A percentile compares a stretch with the other conserved stretches of the same genome.
phyloP scores from a whole-genome alignment of 2,888 invertebrate genomes.

The Cryptosula pallasiana region DNA sequence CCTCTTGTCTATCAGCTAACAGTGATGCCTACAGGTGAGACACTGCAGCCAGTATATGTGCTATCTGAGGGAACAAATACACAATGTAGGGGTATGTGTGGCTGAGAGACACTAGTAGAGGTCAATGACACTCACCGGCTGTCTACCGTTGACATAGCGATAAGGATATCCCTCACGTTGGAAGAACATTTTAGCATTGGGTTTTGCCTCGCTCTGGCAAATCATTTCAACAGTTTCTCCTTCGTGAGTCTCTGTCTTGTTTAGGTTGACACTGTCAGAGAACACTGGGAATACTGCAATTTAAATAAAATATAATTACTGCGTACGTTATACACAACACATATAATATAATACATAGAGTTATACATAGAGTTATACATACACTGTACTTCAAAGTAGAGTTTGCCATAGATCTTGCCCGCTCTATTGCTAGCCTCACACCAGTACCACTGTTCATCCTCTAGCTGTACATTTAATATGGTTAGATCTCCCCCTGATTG shows the following conservation, averaged over 20 bases:
- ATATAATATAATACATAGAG: no score
- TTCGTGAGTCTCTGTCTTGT: slow-evolving; percentile 6
- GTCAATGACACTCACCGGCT: slow-evolving; percentile 6
- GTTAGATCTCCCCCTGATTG: background rate
- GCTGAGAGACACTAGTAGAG: no score
- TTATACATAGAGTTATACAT: background rate
- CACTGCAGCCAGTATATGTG: no score
- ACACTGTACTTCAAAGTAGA: slow-evolving; percentile 4
- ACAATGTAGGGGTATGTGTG: no score
- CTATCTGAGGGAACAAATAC: no score
- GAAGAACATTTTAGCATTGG: slow-evolving; percentile 1
- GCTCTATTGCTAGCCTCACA: background rate
- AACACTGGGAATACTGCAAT: background rate
- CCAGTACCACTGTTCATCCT: slow-evolving; percentile 21
- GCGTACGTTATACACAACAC: no score
- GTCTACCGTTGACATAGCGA: slow-evolving; percentile 12
- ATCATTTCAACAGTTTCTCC: background rate
- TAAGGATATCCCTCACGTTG: background rate
- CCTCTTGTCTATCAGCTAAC: no score
- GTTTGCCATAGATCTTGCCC: slow-evolving; percentile 2
- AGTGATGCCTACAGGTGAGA: no score
- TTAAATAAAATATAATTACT: background rate
- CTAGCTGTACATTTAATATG: background rate
- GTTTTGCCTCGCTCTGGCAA: slow-evolving; percentile 3
- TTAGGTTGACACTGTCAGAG: background rate